phyloP scores from a whole-genome alignment of 2,113 vertebrate genomes.

The Sciurus niger region DNA sequence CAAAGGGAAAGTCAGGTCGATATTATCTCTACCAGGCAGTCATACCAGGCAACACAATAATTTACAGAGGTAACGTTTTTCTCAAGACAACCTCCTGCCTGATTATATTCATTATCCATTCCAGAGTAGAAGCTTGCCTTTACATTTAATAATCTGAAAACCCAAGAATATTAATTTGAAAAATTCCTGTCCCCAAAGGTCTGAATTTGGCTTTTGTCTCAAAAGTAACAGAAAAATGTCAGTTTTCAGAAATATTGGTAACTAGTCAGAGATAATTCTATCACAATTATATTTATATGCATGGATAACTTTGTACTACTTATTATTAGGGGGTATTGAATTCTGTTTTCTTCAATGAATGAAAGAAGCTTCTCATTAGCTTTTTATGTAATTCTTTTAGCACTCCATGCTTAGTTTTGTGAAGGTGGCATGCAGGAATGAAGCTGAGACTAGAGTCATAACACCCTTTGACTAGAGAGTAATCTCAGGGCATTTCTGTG shows the following conservation, averaged over 20 bases:
- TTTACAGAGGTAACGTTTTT: neutral
- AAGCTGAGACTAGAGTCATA: slow-evolving; percentile 34
- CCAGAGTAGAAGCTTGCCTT: slow-evolving; percentile 1
- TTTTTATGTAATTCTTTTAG: slow-evolving; percentile 38
- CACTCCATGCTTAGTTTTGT: slow-evolving; percentile 35
- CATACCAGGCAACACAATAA: neutral
- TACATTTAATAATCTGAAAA: neutral
- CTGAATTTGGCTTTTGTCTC: neutral
- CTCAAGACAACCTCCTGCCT: neutral
- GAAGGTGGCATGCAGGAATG: slow-evolving; percentile 14
- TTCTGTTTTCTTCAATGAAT: slow-evolving; percentile 8
- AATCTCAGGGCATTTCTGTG: slow-evolving; percentile 59
- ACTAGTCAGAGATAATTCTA: neutral
- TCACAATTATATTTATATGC: neutral
- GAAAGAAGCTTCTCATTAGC: slow-evolving; percentile 29
- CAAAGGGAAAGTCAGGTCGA: neutral
- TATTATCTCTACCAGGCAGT: neutral
- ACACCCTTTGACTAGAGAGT: slow-evolving; percentile 52
- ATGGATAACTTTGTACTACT: neutral
- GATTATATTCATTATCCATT: neutral
- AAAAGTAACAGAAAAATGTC: neutral
- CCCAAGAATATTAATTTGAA: neutral
- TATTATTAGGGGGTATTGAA: neutral
- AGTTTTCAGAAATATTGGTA: neutral
- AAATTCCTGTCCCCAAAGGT: neutral